Evolutionary conservation across 2,113 vertebrate genomes (phyloP).

Genomic region (Colinus virginianus): DNA sequence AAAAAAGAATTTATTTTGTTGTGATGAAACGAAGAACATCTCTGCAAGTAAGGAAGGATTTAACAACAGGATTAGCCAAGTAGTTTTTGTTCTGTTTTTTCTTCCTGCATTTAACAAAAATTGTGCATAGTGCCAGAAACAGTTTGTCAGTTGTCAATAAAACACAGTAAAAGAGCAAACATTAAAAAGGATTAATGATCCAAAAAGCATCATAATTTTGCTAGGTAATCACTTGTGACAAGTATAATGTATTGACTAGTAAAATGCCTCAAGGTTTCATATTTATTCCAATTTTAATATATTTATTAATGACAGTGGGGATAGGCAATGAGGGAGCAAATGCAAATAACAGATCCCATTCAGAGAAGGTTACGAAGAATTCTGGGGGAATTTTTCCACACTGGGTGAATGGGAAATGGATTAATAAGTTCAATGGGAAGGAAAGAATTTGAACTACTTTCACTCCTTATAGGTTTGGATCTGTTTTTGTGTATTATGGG

Average conservation of each 20-base stretch:
- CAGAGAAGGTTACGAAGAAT: neutral
- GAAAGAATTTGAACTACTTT: neutral
- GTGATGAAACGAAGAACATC: neutral
- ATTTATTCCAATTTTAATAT: neutral
- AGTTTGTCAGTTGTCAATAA: neutral
- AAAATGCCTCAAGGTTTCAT: conserved; percentile 28
- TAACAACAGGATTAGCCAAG: conserved; percentile 2
- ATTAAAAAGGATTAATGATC: conserved; percentile 43
- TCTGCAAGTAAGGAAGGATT: conserved; percentile 34
- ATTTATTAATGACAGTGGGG: neutral
- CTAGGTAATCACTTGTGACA: conserved; percentile 25
- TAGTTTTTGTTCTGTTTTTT: neutral
- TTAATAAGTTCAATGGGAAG: neutral
- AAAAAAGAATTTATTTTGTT: neutral
- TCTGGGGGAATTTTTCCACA: neutral
- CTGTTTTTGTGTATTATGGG: neutral
- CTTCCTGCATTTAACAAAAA: conserved; percentile 14
- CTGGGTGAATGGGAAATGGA: neutral
- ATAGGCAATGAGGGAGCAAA: neutral
- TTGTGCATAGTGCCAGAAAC: neutral
- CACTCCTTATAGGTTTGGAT: neutral
- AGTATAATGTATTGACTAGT: conserved; percentile 33
- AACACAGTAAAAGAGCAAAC: conserved; percentile 33
- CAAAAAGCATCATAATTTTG: conserved; percentile 10
- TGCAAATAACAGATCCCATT: neutral